Evolutionary conservation across 2,113 vertebrate species (phyloP).

Genomic region (Trichechus manatus): DNA sequence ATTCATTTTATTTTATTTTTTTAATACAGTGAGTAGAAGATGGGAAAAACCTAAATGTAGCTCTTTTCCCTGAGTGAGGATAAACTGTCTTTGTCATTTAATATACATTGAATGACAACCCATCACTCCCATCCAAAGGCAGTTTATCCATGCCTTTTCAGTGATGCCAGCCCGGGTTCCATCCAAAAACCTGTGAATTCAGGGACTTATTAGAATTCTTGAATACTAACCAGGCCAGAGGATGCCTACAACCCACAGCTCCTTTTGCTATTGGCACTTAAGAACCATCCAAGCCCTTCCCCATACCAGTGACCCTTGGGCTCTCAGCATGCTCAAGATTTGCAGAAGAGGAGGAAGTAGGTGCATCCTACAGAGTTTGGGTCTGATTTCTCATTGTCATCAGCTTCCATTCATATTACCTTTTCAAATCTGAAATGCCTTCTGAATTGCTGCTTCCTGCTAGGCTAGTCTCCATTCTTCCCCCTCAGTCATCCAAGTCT

Average conservation of each 20-base stretch:
- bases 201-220: neutral
- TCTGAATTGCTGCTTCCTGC: conserved; percentile 45
- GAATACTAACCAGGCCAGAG: conserved; percentile 26
- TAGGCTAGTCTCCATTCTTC: neutral
- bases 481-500: conserved; percentile 26
- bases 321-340: neutral
- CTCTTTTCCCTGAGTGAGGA: neutral
- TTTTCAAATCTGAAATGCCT: conserved; percentile 2
- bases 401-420: conserved; percentile 40
- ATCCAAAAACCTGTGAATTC: neutral
- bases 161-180: neutral
- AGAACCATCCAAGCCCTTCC: neutral
- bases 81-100: conserved; percentile 1
- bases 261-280: neutral
- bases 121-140: neutral
- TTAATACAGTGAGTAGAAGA: neutral
- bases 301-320: neutral
- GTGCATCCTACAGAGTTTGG: neutral
- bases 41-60: neutral
- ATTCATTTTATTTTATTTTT: neutral
- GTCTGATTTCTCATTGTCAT: conserved; percentile 47
- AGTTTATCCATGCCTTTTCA: neutral
- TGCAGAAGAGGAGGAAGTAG: neutral
- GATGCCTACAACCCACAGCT: neutral
- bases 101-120: neutral